Conservation (phyloP, 2,888 invertebrate species). For the Hipparchia sbordonii region DNA sequence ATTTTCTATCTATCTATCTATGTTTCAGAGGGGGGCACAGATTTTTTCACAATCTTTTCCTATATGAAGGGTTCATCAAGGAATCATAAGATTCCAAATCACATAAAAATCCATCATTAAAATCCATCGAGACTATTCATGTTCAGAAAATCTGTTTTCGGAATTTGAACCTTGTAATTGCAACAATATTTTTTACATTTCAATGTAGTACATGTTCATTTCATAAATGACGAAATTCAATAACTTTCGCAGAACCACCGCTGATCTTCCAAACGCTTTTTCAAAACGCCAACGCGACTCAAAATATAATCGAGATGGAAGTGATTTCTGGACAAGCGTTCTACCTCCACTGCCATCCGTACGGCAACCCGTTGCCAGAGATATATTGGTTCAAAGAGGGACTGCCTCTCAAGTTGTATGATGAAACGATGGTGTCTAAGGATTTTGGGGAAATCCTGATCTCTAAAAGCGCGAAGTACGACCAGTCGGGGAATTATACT, state of each 20-base stretch:
- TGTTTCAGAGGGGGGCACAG: too few relatives aligned
- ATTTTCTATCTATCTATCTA: too few relatives aligned
- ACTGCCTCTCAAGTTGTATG: constrained; percentile 73
- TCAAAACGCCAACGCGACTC: constrained; percentile 48
- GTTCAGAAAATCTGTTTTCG: too few relatives aligned
- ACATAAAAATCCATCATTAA: too few relatives aligned
- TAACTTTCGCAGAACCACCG: constrained; percentile 66
- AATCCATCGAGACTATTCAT: too few relatives aligned
- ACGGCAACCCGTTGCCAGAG: constrained; percentile 82
- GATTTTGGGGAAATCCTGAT: constrained; percentile 69
- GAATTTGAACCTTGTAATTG: too few relatives aligned
- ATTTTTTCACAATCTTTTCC: too few relatives aligned
- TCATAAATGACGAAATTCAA: background rate
- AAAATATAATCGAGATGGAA: constrained; percentile 55
- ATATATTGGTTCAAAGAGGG: constrained; percentile 84
- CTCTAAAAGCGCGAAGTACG: constrained; percentile 53
- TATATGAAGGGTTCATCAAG: too few relatives aligned
- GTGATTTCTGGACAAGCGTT: constrained; percentile 71
- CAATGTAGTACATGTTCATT: constrained; percentile 7
- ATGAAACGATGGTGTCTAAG: constrained; percentile 62
- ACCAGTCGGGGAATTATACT: constrained; percentile 80
- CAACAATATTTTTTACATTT: too few relatives aligned
- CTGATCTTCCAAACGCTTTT: constrained; percentile 64
- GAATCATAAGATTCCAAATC: too few relatives aligned
- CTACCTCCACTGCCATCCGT: constrained; percentile 80